These are phyloP conservation scores for Leptinotarsa defecta DNA, from an alignment of 1,140 invertebrate genomes.

Conservation along the genomic window DNA sequence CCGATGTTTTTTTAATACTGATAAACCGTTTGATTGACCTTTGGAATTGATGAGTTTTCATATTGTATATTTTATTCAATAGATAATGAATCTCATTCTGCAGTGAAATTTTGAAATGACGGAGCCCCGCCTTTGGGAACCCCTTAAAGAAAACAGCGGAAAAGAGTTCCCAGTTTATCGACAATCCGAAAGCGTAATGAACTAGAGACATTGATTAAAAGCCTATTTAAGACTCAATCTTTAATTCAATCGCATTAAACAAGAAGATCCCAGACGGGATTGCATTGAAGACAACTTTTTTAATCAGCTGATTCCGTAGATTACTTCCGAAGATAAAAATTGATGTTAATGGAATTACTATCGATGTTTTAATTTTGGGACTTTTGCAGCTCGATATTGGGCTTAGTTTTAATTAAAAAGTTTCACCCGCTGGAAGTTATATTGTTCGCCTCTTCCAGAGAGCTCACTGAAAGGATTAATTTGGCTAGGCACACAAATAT, in stretches of 20 bases:
- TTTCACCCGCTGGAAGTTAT: slow-evolving; percentile 33
- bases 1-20: too few species aligned
- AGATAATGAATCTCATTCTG: too few species aligned
- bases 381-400: slow-evolving; percentile 34
- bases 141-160: not conserved
- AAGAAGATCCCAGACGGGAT: slow-evolving; percentile 34
- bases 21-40: too few species aligned
- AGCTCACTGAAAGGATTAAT: too few species aligned
- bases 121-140: not conserved
- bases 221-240: slow-evolving; percentile 53
- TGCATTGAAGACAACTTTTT: slow-evolving; percentile 54
- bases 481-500: too few species aligned
- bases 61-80: too few species aligned
- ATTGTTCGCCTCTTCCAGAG: not conserved
- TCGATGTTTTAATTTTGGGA: slow-evolving; percentile 52
- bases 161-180: slow-evolving; percentile 43
- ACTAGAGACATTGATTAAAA: slow-evolving; percentile 55
- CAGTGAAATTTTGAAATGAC: too few species aligned
- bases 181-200: slow-evolving; percentile 51
- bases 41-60: too few species aligned
- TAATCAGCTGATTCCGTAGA: slow-evolving; percentile 56
- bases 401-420: slow-evolving; percentile 49
- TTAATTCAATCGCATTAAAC: slow-evolving; percentile 55
- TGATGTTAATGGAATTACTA: slow-evolving; percentile 56
- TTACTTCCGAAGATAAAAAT: slow-evolving; percentile 53